Evolutionary conservation across 2,113 vertebrate species (phyloP).

Genomic region (Muntiacus muntjak): DNA sequence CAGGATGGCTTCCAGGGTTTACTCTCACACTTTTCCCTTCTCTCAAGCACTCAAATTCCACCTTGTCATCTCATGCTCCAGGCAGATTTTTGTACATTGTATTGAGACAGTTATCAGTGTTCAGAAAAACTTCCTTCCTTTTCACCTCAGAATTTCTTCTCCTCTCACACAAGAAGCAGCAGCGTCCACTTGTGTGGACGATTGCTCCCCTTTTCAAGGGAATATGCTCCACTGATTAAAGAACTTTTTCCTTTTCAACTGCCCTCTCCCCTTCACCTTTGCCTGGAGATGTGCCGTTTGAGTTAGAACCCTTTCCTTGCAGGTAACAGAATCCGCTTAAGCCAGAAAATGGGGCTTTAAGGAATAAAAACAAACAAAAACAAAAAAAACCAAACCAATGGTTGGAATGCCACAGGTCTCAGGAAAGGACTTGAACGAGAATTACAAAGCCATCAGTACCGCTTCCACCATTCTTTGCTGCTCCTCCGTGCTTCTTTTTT

Average conservation of each 20-base stretch:
- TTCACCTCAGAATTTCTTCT: background rate
- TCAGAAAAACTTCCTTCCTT: background rate
- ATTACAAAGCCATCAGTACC: background rate
- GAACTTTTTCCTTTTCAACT: background rate
- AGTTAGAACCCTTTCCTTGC: background rate
- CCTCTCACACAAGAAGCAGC: background rate
- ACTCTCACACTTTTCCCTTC: background rate
- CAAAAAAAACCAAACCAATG: background rate
- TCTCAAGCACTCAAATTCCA: background rate
- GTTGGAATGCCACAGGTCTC: background rate
- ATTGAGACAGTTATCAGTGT: background rate
- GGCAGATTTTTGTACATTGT: background rate
- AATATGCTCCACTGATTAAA: background rate
- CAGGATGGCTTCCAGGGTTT: background rate
- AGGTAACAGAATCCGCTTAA: background rate
- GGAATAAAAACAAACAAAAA: background rate
- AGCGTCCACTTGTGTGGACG: background rate
- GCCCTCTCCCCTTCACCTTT: background rate
- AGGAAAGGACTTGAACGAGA: background rate
- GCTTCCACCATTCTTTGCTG: background rate
- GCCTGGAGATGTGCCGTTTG: background rate
- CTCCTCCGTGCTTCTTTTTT: background rate
- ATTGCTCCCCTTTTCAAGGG: background rate
- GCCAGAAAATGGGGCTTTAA: background rate
- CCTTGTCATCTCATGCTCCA: background rate